Evolutionary conservation across 2,113 vertebrate genomes (phyloP).

Genomic region (Lycocorax pyrrhopterus): DNA sequence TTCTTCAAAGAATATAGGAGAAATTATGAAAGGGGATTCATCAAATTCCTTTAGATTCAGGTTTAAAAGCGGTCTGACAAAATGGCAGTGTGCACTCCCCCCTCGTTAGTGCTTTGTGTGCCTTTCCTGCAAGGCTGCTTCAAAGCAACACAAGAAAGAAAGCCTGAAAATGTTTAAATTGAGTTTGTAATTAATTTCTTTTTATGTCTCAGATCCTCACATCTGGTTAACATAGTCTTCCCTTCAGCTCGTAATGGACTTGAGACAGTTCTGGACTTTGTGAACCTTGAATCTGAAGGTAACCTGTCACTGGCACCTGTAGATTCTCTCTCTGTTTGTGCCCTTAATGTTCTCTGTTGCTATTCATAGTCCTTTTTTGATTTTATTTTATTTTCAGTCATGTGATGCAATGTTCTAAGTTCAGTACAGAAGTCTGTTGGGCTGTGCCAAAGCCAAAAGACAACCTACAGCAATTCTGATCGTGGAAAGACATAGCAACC

Average conservation of each 20-base stretch:
- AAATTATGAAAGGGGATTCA: constrained; percentile 9
- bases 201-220: background rate
- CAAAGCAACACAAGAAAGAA: background rate
- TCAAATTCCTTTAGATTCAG: constrained; percentile 7
- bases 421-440: constrained; percentile 26
- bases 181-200: background rate
- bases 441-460: constrained; percentile 44
- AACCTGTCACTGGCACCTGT: background rate
- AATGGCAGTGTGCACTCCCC: background rate
- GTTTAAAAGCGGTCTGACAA: constrained; percentile 19
- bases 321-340: background rate
- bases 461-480: constrained; percentile 42
- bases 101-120: background rate
- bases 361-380: background rate
- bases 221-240: background rate
- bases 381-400: constrained; percentile 21
- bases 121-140: constrained; percentile 6
- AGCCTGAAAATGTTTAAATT: constrained; percentile 7
- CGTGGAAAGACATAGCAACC: constrained; percentile 34
- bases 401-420: background rate
- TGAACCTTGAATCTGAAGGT: background rate
- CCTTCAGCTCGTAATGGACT: background rate
- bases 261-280: background rate
- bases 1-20: background rate
- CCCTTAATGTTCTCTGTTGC: background rate